Evolutionary conservation across 2,113 vertebrate genomes (phyloP), one percentile per base, ranked within the genome.

Genomic region (Aegotheles bennettii): DNA sequence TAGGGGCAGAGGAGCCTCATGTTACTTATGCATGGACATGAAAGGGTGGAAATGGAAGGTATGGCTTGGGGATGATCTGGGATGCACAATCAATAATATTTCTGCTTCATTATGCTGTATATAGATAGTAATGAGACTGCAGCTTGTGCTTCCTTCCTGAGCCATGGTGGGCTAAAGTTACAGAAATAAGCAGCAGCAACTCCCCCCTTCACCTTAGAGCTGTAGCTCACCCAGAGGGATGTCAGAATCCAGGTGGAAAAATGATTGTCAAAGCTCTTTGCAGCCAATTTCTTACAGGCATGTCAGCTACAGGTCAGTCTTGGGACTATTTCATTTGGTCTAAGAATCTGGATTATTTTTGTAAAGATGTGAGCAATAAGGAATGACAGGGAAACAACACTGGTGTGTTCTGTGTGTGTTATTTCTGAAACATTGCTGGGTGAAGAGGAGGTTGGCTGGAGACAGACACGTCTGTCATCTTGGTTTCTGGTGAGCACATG

Each of bases 401-500:
- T 28, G 64, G 2, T 51, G 56, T 45, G 54, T 45, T 31, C 25
- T 12, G 31, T 26, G 10, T 20, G 47, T 9, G 67, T 80, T 47
- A 36, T 89, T 94, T 65, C 80, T 82, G 77, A 54, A 54, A 24
- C 1, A 0, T 18, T 54, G 42, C 51, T 54, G 51, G 13, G 47
- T 35, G 70, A 80, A 36, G 84, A 57, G 68, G 68, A 64, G 70
- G n/a, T 47, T 87, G 90, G 61, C 92, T 91, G 82, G 31, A 82
- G 86, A 61, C 74, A 68, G 48, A 33, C 16, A 24, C 43, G 79
- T 90, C 83, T 90, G 28, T 96, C 89, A 80, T 19, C 79, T 82
- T 48, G 1, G 8, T 87, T 76, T 76, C 70, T 87, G 91, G 31
- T 54, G 82, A 95, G 84, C 93, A 65, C 63, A 38, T 47, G 9